Evolutionary conservation across 2,797 vertebrate species (phyloP), one percentile per base, ranked within the genome.

Genomic region (Delichon dasypus): DNA sequence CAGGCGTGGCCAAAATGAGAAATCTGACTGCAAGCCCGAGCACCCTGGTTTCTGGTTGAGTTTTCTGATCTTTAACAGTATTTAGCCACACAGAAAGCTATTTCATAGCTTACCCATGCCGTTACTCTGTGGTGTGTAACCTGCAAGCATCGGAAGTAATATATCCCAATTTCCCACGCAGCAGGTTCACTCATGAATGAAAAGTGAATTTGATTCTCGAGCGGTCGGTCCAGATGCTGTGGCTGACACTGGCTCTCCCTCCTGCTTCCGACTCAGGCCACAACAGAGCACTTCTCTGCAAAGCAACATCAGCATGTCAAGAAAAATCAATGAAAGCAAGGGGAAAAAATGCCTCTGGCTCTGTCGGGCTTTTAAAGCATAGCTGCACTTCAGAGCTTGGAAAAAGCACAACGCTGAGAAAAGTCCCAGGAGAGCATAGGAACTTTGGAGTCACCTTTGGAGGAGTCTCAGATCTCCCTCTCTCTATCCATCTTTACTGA

Each of bases 291-390:
- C 70, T 85, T 70, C 82, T 66, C 83, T 73, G 65, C 55, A 91
- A 85, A 96, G 67, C 36, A 85, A 58, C 70, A 79, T 74, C 72
- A 93, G 55, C 42, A 81, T 40, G 83, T 75, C 88, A 90, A 86
- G 81, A 50, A 82, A 95, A 92, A 83, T 73, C 78, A 90, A 88
- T 71, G 88, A 92, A 90, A 77, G 68, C 65, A 61, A 79, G 40
- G 7, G 38, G 14, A 4, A 16, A 34, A 86, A 73, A 71, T 38
- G 85, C 78, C 84, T 89, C 65, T 0, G 10, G 76, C 82, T 77
- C 50, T 62, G 48, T 18, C 23, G 3, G 60, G 58, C 61, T 91
- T 91, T 96, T 74, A 92, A 89, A 66, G 51, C 72, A 73, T 23
- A 73, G 64, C 27, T 81, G 74, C 40, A 61, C 70, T 94, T 79